These are phyloP conservation scores for Melanerpes formicivorus DNA, from an alignment of 2,113 vertebrate species.

Conservation along the genomic window DNA sequence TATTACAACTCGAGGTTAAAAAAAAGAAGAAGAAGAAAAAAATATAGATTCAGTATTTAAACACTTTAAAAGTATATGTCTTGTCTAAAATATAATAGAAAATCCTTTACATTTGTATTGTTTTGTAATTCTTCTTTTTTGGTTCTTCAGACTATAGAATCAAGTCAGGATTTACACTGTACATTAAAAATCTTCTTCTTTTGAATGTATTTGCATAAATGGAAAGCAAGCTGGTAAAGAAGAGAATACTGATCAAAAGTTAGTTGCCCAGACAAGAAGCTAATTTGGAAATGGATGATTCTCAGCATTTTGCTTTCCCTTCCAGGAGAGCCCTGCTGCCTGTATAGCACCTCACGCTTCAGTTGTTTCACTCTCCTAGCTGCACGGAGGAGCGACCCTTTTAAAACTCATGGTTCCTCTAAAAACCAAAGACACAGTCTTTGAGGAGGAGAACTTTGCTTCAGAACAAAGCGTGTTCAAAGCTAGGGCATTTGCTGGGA, in stretches of 20 bases:
- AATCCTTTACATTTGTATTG: conserved; percentile 71
- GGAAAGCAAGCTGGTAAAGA: conserved; percentile 59
- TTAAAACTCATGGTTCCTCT: conserved; percentile 41
- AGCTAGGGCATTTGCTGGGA: neutral
- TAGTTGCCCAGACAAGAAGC: conserved; percentile 54
- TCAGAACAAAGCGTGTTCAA: conserved; percentile 20
- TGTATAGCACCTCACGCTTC: conserved; percentile 16
- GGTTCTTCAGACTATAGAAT: conserved; percentile 67
- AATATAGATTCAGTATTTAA: conserved; percentile 75
- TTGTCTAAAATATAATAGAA: conserved; percentile 81
- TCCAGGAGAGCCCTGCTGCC: conserved; percentile 41
- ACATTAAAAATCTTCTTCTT: conserved; percentile 64
- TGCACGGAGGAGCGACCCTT: neutral
- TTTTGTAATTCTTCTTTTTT: conserved; percentile 67
- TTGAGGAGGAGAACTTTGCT: conserved; percentile 37
- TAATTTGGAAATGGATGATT: conserved; percentile 53
- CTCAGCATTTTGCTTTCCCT: conserved; percentile 56
- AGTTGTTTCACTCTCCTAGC: conserved; percentile 17
- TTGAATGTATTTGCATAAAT: conserved; percentile 65
- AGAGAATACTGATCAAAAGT: conserved; percentile 69
- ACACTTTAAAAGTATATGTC: conserved; percentile 76
- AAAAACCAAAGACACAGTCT: neutral
- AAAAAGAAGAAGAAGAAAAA: conserved; percentile 52
- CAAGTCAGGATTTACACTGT: conserved; percentile 69
- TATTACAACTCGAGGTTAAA: conserved; percentile 34